Conservation (phyloP, 2,888 invertebrate species). For the Heteropelma amictum region DNA sequence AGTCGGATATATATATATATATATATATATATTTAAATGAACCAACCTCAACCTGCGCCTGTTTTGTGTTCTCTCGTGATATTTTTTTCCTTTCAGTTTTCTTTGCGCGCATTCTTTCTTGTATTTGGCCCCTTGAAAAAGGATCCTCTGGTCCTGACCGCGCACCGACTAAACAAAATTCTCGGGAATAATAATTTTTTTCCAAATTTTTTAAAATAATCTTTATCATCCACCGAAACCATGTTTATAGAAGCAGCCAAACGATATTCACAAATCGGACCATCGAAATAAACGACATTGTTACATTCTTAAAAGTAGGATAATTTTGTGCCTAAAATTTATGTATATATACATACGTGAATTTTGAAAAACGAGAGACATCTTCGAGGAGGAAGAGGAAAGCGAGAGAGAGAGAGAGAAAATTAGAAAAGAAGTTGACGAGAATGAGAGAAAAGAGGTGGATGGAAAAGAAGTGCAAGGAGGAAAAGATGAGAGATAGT, state of each 20-base stretch:
- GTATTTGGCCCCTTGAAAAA: conserved; percentile 60
- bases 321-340: no score
- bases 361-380: no score
- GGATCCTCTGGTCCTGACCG: conserved; percentile 50
- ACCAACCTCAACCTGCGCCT: conserved; percentile 40
- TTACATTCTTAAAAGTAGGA: no score
- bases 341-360: no score
- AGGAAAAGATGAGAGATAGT: neutral
- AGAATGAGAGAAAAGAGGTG: neutral
- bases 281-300: no score
- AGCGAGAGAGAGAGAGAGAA: neutral
- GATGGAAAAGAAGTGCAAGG: neutral
- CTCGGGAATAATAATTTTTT: neutral
- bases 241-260: neutral
- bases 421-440: neutral
- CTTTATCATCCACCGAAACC: no score
- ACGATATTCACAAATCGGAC: neutral
- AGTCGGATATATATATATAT: conserved; percentile 11
- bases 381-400: neutral
- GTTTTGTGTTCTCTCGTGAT: conserved; percentile 7
- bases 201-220: neutral
- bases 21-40: conserved; percentile 4
- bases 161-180: conserved; percentile 40
- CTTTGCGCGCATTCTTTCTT: conserved; percentile 47
- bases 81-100: conserved; percentile 16